Conservation (phyloP, 2,888 invertebrate species). For the Esperia sulphurella region DNA sequence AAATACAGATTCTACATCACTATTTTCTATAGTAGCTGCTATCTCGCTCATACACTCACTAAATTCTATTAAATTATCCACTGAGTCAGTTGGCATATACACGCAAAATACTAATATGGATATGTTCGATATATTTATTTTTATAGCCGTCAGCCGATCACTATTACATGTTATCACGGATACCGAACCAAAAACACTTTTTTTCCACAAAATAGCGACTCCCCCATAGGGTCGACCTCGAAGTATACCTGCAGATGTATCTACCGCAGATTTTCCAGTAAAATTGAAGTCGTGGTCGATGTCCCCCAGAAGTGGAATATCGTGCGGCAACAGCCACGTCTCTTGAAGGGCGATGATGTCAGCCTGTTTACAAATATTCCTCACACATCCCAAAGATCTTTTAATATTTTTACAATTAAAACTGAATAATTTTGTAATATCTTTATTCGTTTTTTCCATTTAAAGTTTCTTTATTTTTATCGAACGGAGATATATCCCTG, state of each 20-base stretch:
- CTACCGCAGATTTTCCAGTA: slow-evolving; percentile 10
- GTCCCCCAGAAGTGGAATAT: slow-evolving; percentile 8
- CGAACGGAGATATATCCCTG: background rate
- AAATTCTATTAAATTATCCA: too few species aligned
- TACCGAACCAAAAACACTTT: background rate
- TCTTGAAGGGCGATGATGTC: too few species aligned
- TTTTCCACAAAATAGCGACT: slow-evolving; percentile 13
- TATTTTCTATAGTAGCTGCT: too few species aligned
- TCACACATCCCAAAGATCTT: slow-evolving; percentile 16
- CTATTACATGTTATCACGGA: background rate
- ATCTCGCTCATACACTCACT: too few species aligned
- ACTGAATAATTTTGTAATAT: slow-evolving; percentile 7
- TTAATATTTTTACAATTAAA: slow-evolving; percentile 24
- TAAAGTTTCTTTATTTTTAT: background rate
- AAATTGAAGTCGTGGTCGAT: background rate
- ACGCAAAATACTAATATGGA: too few species aligned
- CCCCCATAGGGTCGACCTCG: slow-evolving; percentile 11
- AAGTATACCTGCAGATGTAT: slow-evolving; percentile 9
- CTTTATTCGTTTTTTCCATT: background rate
- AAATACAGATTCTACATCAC: too few species aligned
- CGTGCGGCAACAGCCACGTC: slow-evolving; percentile 24
- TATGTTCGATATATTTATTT: background rate
- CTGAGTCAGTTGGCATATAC: too few species aligned
- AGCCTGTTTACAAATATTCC: slow-evolving; percentile 13
- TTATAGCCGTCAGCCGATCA: background rate